Evolutionary conservation across 2,797 vertebrate species (phyloP).

Genomic region (Tragopan temminckii): DNA sequence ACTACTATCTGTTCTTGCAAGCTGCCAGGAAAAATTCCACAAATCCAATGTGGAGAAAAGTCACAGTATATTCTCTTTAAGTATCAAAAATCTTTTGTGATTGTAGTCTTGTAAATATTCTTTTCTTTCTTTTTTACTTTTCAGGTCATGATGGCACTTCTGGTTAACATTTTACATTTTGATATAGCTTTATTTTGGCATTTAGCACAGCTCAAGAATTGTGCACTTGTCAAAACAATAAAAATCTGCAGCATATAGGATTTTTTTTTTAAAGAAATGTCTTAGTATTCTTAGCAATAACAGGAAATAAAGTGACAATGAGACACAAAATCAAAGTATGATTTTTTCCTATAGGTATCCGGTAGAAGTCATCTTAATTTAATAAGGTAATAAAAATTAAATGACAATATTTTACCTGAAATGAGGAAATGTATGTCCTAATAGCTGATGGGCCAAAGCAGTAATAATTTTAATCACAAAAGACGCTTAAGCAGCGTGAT

Average conservation of each 20-base stretch:
- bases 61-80: slow-evolving; percentile 59
- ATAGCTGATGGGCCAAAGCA: slow-evolving; percentile 43
- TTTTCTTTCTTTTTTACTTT: slow-evolving; percentile 17
- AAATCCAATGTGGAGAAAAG: slow-evolving; percentile 35
- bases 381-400: slow-evolving; percentile 48
- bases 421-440: slow-evolving; percentile 56
- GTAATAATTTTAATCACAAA: slow-evolving; percentile 74
- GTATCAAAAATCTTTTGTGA: slow-evolving; percentile 51
- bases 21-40: slow-evolving; percentile 42
- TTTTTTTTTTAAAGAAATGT: slow-evolving; percentile 12
- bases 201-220: slow-evolving; percentile 62
- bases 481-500: slow-evolving; percentile 65
- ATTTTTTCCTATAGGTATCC: slow-evolving; percentile 21
- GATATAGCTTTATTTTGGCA: slow-evolving; percentile 62
- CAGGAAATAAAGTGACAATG: slow-evolving; percentile 1
- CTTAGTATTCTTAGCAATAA: slow-evolving; percentile 26
- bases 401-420: slow-evolving; percentile 56
- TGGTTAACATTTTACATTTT: slow-evolving; percentile 71
- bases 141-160: slow-evolving; percentile 23
- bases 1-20: slow-evolving; percentile 64
- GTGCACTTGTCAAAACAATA: slow-evolving; percentile 67
- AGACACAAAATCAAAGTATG: not conserved
- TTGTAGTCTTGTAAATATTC: slow-evolving; percentile 45
- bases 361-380: slow-evolving; percentile 40
- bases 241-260: slow-evolving; percentile 29